A percentile compares a stretch with the other conserved stretches of the same genome.
These are phyloP conservation scores for Sylvia atricapilla DNA, from an alignment of 2,113 vertebrate species.

Conservation along the genomic window DNA sequence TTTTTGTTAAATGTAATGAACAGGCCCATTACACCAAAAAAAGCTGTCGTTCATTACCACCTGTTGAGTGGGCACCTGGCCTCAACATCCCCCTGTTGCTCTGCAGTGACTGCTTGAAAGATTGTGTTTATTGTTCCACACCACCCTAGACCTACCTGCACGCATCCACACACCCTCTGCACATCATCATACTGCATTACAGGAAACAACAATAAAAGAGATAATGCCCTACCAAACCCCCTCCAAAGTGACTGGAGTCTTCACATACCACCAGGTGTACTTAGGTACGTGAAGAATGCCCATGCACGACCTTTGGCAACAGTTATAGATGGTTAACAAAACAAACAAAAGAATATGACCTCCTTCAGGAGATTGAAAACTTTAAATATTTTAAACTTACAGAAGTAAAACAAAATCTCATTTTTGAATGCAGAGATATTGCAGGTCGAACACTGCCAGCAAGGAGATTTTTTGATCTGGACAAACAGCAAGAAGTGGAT, in stretches of 20 bases:
- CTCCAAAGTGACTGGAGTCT: slow-evolving; percentile 33
- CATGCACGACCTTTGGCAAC: background rate
- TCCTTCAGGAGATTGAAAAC: background rate
- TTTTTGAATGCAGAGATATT: slow-evolving; percentile 25
- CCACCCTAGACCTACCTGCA: background rate
- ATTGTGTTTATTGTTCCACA: background rate
- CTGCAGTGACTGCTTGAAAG: background rate
- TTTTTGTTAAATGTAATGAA: background rate
- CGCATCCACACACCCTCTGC: background rate
- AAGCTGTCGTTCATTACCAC: background rate
- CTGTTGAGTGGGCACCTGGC: background rate
- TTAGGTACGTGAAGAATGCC: background rate
- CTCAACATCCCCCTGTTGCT: background rate
- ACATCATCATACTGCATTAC: background rate
- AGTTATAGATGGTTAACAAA: background rate
- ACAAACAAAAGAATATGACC: background rate
- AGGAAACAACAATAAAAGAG: slow-evolving; percentile 52
- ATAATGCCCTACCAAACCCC: slow-evolving; percentile 20
- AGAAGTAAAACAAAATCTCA: background rate
- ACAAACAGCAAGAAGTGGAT: slow-evolving; percentile 15
- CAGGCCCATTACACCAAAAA: background rate
- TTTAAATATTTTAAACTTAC: background rate
- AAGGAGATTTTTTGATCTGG: slow-evolving; percentile 22
- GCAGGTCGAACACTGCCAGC: background rate
- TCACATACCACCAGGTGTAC: background rate